Evolutionary conservation across 2,113 vertebrate genomes (phyloP).

Genomic region (Lepus europaeus): DNA sequence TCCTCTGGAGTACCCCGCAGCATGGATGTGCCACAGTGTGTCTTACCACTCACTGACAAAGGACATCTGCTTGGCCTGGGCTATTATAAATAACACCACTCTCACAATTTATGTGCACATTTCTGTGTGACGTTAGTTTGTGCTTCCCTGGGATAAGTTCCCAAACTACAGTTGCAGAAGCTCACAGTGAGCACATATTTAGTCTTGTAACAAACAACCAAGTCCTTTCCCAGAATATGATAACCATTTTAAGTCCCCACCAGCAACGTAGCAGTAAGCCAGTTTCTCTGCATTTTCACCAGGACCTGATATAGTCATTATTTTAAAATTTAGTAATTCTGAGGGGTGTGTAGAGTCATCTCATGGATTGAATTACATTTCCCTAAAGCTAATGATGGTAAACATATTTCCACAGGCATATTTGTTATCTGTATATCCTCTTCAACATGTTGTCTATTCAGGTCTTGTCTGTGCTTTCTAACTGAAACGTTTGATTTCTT

Average conservation of each 20-base stretch:
- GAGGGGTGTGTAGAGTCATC: background rate
- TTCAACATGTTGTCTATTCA: background rate
- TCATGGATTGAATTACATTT: background rate
- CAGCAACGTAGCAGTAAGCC: background rate
- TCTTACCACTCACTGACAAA: background rate
- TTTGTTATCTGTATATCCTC: too few species aligned
- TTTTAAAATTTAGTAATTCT: background rate
- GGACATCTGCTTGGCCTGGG: background rate
- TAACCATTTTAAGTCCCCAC: background rate
- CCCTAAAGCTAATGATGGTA: background rate
- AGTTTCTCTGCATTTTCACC: background rate
- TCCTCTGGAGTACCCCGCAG: background rate
- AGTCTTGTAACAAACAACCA: background rate
- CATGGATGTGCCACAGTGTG: background rate
- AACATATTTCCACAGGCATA: background rate
- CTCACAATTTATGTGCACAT: background rate
- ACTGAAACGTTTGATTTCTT: background rate
- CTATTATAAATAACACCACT: background rate
- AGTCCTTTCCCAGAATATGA: background rate
- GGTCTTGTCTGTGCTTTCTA: background rate
- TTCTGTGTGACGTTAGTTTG: background rate
- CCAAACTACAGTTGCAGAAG: background rate
- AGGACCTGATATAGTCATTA: conserved; percentile 1
- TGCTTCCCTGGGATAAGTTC: background rate
- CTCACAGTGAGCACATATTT: background rate